Evolutionary conservation across 1,140 invertebrate species (phyloP).

Genomic region (Popillia japonica): DNA sequence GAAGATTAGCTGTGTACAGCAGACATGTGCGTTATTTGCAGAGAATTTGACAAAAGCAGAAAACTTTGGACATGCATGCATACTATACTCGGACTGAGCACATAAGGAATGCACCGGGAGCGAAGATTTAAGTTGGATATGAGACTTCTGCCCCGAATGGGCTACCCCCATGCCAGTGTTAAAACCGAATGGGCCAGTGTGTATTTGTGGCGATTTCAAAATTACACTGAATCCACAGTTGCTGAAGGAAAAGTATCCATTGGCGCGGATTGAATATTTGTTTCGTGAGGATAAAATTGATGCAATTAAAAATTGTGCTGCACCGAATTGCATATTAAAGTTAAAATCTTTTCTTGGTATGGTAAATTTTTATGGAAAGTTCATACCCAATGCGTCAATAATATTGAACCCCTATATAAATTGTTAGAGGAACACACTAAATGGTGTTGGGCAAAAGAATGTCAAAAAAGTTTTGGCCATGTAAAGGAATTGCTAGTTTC

Average conservation of each 20-base stretch:
- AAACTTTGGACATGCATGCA: too few species aligned
- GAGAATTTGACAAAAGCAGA: too few species aligned
- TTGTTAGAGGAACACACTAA: conserved; percentile 57
- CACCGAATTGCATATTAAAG: conserved; percentile 49
- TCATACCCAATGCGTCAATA: too few species aligned
- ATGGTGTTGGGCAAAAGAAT: conserved; percentile 53
- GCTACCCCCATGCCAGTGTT: conserved; percentile 58
- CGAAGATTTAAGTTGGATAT: too few species aligned
- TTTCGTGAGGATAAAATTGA: conserved; percentile 44
- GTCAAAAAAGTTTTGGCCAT: too few species aligned
- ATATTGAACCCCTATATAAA: conserved; percentile 49
- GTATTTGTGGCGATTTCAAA: too few species aligned
- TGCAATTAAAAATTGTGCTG: conserved; percentile 49
- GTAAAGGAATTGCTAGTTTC: too few species aligned
- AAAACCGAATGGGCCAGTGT: conserved; percentile 56
- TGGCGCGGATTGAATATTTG: conserved; percentile 56
- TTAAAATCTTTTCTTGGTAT: conserved; percentile 57
- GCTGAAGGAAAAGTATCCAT: conserved; percentile 49
- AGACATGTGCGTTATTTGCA: too few species aligned
- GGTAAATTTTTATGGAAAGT: conserved; percentile 56
- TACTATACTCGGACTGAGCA: too few species aligned
- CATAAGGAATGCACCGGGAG: too few species aligned
- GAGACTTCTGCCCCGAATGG: too few species aligned
- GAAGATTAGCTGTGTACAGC: too few species aligned
- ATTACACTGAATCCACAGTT: conserved; percentile 54